phyloP scores from a whole-genome alignment of 2,888 invertebrate species.

The Masnerella sp. region DNA sequence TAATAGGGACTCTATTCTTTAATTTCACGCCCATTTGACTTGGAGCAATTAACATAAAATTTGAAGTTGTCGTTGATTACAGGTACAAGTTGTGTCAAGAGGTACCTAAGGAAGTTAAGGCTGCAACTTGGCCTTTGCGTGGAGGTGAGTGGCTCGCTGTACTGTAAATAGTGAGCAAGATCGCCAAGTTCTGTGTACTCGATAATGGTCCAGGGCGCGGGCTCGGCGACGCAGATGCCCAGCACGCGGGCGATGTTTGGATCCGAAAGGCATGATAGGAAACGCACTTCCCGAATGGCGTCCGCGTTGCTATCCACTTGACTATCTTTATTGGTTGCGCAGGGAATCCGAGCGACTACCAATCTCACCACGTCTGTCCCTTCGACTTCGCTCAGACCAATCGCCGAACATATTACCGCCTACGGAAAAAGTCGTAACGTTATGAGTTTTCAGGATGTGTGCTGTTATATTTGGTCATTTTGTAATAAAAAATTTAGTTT shows the following conservation, averaged over 20 bases:
- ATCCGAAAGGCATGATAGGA: conserved; percentile 84
- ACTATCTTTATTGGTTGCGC: conserved; percentile 73
- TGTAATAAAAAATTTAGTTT: too few relatives aligned
- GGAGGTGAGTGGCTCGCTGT: conserved; percentile 75
- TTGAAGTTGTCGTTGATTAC: conserved; percentile 9
- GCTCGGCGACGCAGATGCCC: conserved; percentile 80
- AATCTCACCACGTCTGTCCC: conserved; percentile 77
- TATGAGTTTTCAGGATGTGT: too few relatives aligned
- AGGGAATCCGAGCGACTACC: conserved; percentile 80
- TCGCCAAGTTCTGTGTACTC: conserved; percentile 88
- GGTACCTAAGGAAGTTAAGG: conserved; percentile 75
- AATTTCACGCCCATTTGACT: conserved; percentile 4
- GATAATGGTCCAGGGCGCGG: conserved; percentile 83
- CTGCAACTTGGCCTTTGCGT: conserved; percentile 74
- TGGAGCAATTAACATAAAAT: conserved; percentile 16
- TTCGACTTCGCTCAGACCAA: conserved; percentile 78
- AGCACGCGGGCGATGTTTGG: conserved; percentile 83
- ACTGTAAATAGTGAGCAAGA: conserved; percentile 83
- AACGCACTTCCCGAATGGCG: conserved; percentile 82
- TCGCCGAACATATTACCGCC: conserved; percentile 80
- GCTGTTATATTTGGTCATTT: too few relatives aligned
- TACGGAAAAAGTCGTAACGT: conserved; percentile 65
- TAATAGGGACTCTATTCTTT: background rate
- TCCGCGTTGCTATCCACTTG: conserved; percentile 76
- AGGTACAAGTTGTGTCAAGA: background rate